A percentile compares a stretch with the other conserved stretches of the same genome.
phyloP scores from a whole-genome alignment of 1,140 invertebrate species.

The Neuroterus valhalla region DNA sequence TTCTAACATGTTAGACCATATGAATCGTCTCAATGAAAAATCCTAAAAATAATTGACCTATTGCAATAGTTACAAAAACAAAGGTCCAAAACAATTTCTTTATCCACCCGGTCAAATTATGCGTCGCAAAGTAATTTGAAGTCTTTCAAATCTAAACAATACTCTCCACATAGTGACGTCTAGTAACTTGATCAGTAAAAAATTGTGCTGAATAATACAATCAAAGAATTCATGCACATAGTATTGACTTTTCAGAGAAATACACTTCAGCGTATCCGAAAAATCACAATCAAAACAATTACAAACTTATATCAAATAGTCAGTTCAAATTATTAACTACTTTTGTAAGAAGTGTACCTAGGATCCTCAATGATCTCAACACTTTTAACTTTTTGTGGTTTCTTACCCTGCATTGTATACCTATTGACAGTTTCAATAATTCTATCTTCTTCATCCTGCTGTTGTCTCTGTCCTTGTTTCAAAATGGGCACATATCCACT shows the following conservation, averaged over 20 bases:
- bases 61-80: too few species aligned
- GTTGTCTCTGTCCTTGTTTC: neutral
- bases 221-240: neutral
- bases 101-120: too few species aligned
- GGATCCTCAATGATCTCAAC: conserved; percentile 70
- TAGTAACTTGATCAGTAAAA: too few species aligned
- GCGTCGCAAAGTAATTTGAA: too few species aligned
- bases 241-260: neutral
- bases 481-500: conserved; percentile 9
- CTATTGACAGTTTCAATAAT: conserved; percentile 32
- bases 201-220: too few species aligned
- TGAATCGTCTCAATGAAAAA: too few species aligned
- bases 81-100: too few species aligned
- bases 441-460: conserved; percentile 30
- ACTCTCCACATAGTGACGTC: too few species aligned
- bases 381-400: conserved; percentile 64
- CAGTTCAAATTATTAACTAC: neutral
- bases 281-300: neutral
- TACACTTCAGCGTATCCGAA: neutral
- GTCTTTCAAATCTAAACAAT: too few species aligned
- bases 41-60: too few species aligned
- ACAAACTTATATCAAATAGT: neutral
- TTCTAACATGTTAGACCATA: too few species aligned
- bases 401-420: conserved; percentile 34
- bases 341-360: conserved; percentile 47